Conservation (phyloP, 2,888 invertebrate species). For the Eupithecia insigniata region DNA sequence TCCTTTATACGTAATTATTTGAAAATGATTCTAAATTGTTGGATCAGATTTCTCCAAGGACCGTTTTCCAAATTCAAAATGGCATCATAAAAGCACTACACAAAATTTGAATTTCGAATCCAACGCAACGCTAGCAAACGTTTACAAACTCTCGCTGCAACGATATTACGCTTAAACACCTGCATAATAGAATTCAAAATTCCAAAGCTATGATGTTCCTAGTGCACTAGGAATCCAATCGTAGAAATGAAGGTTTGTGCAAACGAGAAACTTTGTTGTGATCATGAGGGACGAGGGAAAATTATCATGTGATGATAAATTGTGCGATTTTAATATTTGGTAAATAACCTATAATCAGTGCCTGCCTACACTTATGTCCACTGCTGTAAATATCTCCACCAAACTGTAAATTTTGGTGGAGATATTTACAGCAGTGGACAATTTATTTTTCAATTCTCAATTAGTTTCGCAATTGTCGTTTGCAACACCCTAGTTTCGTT, state of each 20-base stretch:
- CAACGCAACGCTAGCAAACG: slow-evolving; percentile 36
- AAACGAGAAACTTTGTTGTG: slow-evolving; percentile 10
- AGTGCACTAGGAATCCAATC: slow-evolving; percentile 35
- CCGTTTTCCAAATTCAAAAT: slow-evolving; percentile 40
- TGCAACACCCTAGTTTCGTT: slow-evolving; percentile 9
- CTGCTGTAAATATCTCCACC: neutral
- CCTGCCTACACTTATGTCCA: neutral
- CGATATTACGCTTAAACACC: slow-evolving; percentile 40
- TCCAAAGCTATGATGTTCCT: slow-evolving; percentile 27
- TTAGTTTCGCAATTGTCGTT: neutral
- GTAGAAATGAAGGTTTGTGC: slow-evolving; percentile 28
- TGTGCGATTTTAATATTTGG: neutral
- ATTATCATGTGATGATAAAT: too few relatives aligned
- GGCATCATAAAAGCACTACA: slow-evolving; percentile 36
- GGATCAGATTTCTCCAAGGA: slow-evolving; percentile 4
- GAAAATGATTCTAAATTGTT: neutral
- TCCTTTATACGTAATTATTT: neutral
- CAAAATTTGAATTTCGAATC: slow-evolving; percentile 41
- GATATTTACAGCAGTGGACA: neutral
- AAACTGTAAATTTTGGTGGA: neutral
- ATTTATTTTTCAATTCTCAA: too few relatives aligned
- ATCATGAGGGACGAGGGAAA: too few relatives aligned
- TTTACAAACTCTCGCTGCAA: slow-evolving; percentile 38
- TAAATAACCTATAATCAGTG: neutral
- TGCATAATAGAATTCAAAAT: slow-evolving; percentile 41